phyloP scores from a whole-genome alignment of 2,797 vertebrate genomes.

The Pachyuromys duprasi region DNA sequence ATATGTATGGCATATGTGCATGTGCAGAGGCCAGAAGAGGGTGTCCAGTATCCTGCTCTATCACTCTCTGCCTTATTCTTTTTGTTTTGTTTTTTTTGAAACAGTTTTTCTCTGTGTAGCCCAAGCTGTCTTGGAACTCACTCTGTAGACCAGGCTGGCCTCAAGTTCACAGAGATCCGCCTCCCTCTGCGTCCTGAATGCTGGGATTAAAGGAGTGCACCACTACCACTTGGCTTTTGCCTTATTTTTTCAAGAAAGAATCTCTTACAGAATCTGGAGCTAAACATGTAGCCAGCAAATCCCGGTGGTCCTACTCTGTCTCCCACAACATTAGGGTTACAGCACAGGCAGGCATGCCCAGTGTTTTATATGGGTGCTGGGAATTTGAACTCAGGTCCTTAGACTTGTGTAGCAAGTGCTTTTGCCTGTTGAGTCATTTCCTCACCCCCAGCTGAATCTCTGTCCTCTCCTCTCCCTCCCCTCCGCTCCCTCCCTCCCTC shows the following conservation, averaged over 20 bases:
- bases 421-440: background rate
- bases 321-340: background rate
- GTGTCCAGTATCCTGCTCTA: background rate
- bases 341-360: background rate
- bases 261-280: background rate
- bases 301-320: background rate
- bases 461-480: background rate
- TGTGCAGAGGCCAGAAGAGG: background rate
- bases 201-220: too few relatives aligned
- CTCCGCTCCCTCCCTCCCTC: rapidly evolving
- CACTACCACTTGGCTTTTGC: too few relatives aligned
- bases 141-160: too few relatives aligned
- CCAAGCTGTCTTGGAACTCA: too few relatives aligned
- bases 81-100: too few relatives aligned
- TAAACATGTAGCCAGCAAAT: background rate
- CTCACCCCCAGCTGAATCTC: background rate
- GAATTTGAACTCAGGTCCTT: background rate
- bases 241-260: background rate
- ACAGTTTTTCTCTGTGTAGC: too few relatives aligned
- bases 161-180: too few relatives aligned
- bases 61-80: background rate
- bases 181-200: too few relatives aligned
- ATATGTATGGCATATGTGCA: background rate
- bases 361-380: background rate
- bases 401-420: background rate